A percentile compares a stretch with the other conserved stretches of the same genome.
Conservation (phyloP, 1,140 invertebrate genomes). For the Platyscapa corneri region DNA sequence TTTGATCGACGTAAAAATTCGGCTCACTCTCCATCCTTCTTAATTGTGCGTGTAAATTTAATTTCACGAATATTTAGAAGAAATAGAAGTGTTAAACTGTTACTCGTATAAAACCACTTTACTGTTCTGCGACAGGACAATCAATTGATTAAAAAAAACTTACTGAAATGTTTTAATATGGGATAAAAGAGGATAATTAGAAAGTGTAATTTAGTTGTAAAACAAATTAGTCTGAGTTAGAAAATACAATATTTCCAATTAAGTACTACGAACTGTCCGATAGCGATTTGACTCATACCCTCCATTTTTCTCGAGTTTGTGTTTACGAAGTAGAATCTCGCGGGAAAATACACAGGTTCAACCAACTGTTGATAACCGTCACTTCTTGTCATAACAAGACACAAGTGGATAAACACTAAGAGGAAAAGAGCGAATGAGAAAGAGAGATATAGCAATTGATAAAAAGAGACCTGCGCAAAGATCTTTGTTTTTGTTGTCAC, state of each 20-base stretch:
- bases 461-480: too few species aligned
- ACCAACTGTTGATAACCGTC: constrained; percentile 28
- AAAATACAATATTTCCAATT: neutral
- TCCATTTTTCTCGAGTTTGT: neutral
- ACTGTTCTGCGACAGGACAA: too few species aligned
- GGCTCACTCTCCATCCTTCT: too few species aligned
- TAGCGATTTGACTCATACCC: neutral
- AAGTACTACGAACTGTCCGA: constrained; percentile 5
- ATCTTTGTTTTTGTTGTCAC: neutral
- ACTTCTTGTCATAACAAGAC: neutral
- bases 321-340: neutral
- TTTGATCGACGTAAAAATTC: too few species aligned
- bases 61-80: too few species aligned
- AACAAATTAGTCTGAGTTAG: constrained; percentile 11
- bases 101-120: too few species aligned
- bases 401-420: constrained; percentile 26
- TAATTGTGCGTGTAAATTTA: too few species aligned
- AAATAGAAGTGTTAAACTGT: too few species aligned
- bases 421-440: neutral
- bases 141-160: too few species aligned
- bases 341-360: neutral
- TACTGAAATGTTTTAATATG: too few species aligned
- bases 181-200: too few species aligned
- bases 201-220: neutral
- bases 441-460: neutral